Base-by-base conservation (phyloP, 1,140 invertebrate genomes). In the Uloborus diversus region DNA sequence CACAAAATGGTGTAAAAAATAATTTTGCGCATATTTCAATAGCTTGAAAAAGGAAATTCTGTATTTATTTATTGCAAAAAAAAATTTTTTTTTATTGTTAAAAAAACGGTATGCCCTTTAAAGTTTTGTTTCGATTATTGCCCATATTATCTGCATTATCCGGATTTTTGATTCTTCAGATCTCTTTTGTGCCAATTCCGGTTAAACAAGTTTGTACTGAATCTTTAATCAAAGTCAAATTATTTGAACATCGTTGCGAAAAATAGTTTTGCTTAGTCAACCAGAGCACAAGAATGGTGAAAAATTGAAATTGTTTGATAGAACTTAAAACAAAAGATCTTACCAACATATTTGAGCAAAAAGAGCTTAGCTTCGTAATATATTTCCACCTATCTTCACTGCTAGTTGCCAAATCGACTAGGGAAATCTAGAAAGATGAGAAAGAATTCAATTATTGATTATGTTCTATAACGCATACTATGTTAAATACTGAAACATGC, bases 331-430 rank as follows among this genome's bases (percentile, higher is more conserved):
- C 30, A 61, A n/a, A 30, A 9, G 14, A 9, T 64, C 61, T 78
- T 68, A 78, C 75, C n/a, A 78, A 20, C 30, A 66, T 61, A 1
- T 65, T 14, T 3, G 75, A 68, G 35, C 75, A 78, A 23, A 78
- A 78, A 13, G 75, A 78, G n/a, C 62, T 57, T 1, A 78, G 33
- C 28, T 78, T 78, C 0, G 61, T 57, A n/a, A 78, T 57, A 9
- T 78, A 33, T 20, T 51, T 23, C 75, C 75, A 78, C 25, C 75
- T 78, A 17, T 78, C 75, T 2, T 78, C 75, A 42, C 28, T 59
- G 30, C 32, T 78, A 3, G 64, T 68, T 20, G 75, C 75, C 2
- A 78, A 32, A 14, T 65, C 61, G 14, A 78, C 75, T 14, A 78
- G 28, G 0, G 75, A 78, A 33, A 78, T 78, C 75, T 78, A 25